Base-by-base conservation (phyloP, 2,888 invertebrate species). In the Oligia fasciuncula region DNA sequence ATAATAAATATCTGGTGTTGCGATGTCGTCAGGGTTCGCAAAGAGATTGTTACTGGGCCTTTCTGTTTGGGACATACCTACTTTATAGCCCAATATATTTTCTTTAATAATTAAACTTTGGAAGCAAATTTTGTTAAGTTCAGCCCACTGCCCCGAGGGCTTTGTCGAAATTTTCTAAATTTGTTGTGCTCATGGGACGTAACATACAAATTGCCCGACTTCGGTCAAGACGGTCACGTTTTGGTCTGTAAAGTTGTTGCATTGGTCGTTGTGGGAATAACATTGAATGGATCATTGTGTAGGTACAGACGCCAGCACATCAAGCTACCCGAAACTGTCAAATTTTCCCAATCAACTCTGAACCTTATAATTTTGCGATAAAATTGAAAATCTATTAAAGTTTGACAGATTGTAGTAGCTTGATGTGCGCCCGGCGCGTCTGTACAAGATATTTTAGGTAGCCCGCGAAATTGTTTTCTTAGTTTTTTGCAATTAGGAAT, bases 151-250 rank as follows among this genome's bases (percentile, higher is more conserved):
- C 35, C 77, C 51, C 70, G 57, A 63, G 77, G 68, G 79, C 11
- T 35, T 17, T 46, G 40, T 70, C 14, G n/a, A 70, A 81, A 79
- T 77, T 81, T 85, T 77, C 11, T 23, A 83, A 83, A 81, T 85
- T 83, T 83, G 66, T 79, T 80, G 67, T 72, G n/a, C 87, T 85
- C 84, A n/a, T 65, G 87, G 78, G 73, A 79, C 54, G 9, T 75
- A 35, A 73, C 57, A 81, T 77, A 84, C 65, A 87, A 80, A 85
- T 85, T 83, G 71, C 65, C 29, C 43, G 67, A 73, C 75, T 72
- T 69, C 35, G 70, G 66, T 77, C 77, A 83, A 74, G 67, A 54
- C 46, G n/a, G 63, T 43, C 19, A 68, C 57, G 73, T 73, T 67
- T 66, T 19, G 71, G 67, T 54, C 67, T 77, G 73, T 74, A 76